These are phyloP conservation scores for Drosophila leonis DNA, from an alignment of 2,888 invertebrate species.

Conservation along the genomic window DNA sequence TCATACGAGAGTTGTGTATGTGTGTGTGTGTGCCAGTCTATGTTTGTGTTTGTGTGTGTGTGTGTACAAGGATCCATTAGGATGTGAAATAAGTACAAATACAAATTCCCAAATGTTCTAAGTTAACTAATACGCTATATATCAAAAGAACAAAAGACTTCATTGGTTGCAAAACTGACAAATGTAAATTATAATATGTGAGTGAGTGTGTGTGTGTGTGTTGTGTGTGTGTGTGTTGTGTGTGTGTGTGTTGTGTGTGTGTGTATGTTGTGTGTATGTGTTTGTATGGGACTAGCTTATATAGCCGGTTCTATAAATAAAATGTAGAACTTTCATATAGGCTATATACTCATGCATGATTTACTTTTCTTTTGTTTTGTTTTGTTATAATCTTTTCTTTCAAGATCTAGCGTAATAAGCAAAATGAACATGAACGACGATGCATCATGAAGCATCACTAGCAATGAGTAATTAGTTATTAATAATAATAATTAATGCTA, in stretches of 20 bases:
- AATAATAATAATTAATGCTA: conserved; percentile 52
- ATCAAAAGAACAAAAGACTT: conserved; percentile 33
- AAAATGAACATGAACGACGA: conserved; percentile 48
- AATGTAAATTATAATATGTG: conserved; percentile 5
- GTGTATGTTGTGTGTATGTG: not conserved
- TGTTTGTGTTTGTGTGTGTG: conserved; percentile 18
- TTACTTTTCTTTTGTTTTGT: conserved; percentile 40
- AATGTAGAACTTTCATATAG: conserved; percentile 23
- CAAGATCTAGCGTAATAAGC: conserved; percentile 28
- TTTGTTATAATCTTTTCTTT: conserved; percentile 44
- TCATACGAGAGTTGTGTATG: conserved; percentile 30
- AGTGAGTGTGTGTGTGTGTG: not conserved
- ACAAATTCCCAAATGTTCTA: conserved; percentile 28
- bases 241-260: conserved; percentile 11
- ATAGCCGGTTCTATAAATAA: conserved; percentile 47
- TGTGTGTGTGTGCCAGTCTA: conserved; percentile 26
- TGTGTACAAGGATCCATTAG: conserved; percentile 32
- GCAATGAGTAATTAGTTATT: conserved; percentile 33
- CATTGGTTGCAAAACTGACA: conserved; percentile 41
- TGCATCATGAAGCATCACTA: conserved; percentile 23
- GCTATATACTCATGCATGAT: conserved; percentile 43
- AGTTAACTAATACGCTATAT: conserved; percentile 24
- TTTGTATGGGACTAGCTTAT: conserved; percentile 57
- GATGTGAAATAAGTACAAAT: conserved; percentile 55
- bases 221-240: not conserved